Percentiles rank a stretch among this genome's conserved stretches.
Evolutionary conservation across 2,888 invertebrate species (phyloP).

Genomic region (Melanotus villosus): DNA sequence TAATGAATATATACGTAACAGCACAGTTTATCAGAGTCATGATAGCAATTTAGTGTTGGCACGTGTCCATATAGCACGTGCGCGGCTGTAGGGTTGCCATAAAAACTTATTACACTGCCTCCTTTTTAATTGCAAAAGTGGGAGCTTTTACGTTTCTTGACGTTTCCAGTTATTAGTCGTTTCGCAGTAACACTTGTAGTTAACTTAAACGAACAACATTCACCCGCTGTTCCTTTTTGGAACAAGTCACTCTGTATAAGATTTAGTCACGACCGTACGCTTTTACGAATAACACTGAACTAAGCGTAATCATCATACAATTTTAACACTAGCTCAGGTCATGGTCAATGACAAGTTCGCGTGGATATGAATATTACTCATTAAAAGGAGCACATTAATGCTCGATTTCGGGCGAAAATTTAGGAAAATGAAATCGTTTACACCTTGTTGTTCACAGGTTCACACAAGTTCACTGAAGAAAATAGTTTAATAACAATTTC

Average conservation of each 20-base stretch:
- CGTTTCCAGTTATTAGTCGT: neutral
- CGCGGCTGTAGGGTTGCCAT: neutral
- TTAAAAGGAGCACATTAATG: neutral
- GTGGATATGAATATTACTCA: neutral
- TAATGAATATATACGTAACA: conserved; percentile 19
- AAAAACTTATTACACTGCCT: conserved; percentile 2
- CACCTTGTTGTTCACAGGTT: too few relatives aligned
- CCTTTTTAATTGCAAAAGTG: conserved; percentile 3
- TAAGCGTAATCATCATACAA: neutral
- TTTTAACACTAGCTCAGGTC: conserved; percentile 5
- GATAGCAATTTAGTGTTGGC: conserved; percentile 19
- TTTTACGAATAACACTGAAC: neutral
- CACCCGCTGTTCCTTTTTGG: neutral
- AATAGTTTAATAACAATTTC: too few relatives aligned
- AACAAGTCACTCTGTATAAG: neutral
- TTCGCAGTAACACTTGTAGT: neutral
- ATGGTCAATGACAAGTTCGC: conserved; percentile 13
- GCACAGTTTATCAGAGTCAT: conserved; percentile 8
- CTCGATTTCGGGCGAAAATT: neutral
- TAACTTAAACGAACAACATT: neutral
- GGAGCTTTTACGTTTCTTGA: neutral
- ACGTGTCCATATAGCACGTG: conserved; percentile 15
- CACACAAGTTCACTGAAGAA: too few relatives aligned
- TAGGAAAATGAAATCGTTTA: neutral
- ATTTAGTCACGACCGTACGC: conserved; percentile 1